phyloP scores from a whole-genome alignment of 2,888 invertebrate species.

The Sinohyriopsis cumingii region DNA sequence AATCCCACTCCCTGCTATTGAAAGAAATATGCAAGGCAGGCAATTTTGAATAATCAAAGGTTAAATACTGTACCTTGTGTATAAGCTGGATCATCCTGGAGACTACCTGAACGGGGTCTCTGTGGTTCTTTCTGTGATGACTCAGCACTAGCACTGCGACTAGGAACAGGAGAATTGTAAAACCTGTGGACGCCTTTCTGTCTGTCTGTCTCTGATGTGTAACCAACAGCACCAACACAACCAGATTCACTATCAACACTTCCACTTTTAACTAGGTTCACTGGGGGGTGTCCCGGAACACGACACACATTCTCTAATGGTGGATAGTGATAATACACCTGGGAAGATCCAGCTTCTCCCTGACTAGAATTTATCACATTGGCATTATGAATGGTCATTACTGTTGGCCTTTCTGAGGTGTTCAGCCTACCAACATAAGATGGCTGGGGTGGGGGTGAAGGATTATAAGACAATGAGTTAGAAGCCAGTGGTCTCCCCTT shows the following conservation, averaged over 20 bases:
- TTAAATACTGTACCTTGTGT: conserved; percentile 45
- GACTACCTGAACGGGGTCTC: conserved; percentile 46
- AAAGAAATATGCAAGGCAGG: background rate
- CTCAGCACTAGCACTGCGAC: conserved; percentile 58
- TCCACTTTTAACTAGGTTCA: conserved; percentile 26
- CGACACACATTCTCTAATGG: conserved; percentile 38
- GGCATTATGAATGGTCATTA: conserved; percentile 32
- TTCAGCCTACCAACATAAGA: conserved; percentile 16
- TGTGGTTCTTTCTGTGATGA: conserved; percentile 28
- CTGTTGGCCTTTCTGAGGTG: conserved; percentile 28
- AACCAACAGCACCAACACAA: conserved; percentile 27
- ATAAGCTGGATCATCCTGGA: conserved; percentile 60
- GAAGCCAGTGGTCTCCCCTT: background rate
- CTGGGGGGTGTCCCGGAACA: conserved; percentile 39
- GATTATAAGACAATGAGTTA: conserved; percentile 10
- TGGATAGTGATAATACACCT: conserved; percentile 40
- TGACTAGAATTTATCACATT: conserved; percentile 29
- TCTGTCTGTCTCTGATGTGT: conserved; percentile 33
- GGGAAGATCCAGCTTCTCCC: conserved; percentile 27
- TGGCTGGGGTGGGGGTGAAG: conserved; percentile 2
- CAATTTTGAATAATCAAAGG: background rate
- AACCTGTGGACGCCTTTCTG: conserved; percentile 26
- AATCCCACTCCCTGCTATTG: background rate
- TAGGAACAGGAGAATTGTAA: conserved; percentile 54
- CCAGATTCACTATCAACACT: conserved; percentile 32